phyloP scores from a whole-genome alignment of 2,888 invertebrate genomes.

The Netelia melanura region DNA sequence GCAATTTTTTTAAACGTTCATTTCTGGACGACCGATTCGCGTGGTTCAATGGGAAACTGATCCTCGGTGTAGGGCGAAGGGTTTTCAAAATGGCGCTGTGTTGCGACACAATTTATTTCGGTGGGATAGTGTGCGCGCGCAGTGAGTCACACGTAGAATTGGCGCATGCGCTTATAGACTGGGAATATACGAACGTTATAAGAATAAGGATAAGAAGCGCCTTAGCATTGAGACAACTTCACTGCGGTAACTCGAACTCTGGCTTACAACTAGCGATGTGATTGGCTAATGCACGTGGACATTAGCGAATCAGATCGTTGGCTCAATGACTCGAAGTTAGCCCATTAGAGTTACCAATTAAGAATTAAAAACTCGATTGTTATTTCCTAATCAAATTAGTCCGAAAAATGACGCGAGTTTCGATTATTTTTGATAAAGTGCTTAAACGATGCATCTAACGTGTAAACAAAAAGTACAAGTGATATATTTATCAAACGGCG shows the following conservation, averaged over 20 bases:
- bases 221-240: too few relatives aligned
- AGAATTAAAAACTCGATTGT: not conserved
- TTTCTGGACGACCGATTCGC: constrained; percentile 33
- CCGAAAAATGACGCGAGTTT: not conserved
- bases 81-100: constrained; percentile 9
- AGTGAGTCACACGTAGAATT: not conserved
- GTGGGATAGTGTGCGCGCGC: constrained; percentile 17
- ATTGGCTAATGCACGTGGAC: too few relatives aligned
- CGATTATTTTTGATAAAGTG: too few relatives aligned
- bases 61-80: not conserved
- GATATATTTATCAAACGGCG: not conserved
- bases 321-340: not conserved
- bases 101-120: not conserved
- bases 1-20: constrained; percentile 18
- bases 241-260: too few relatives aligned
- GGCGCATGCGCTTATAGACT: constrained; percentile 18
- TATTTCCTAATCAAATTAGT: not conserved
- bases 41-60: not conserved
- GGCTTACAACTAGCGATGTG: too few relatives aligned
- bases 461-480: not conserved
- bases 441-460: too few relatives aligned
- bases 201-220: too few relatives aligned
- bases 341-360: not conserved
- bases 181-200: not conserved
- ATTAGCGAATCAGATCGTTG: not conserved